Base-by-base conservation (phyloP, 37 sponge, comb jelly and placozoan genomes). In the Chondrilla cf. caribensis region DNA sequence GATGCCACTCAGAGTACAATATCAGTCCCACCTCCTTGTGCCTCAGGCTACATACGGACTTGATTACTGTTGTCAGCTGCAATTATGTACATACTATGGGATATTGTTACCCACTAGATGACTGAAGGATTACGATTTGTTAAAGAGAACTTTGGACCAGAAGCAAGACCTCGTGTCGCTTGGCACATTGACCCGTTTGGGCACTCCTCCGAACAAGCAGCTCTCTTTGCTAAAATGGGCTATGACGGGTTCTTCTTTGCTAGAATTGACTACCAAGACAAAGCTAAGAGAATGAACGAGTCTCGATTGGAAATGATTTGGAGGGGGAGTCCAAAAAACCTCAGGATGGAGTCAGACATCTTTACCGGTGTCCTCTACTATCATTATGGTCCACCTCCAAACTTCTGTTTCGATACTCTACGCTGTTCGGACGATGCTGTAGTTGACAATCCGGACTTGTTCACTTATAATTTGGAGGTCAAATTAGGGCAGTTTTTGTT, bases 161-260 rank as follows among this genome's bases (percentile, higher is more conserved):
- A 57, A 15, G 92, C 89, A 28, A 26, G 92, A 68, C 92, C 92
- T 24, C 70, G 81, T 28, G 80, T 85, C n/a, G 92, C 86, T 38
- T 91, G 92, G 92, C 92, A 92, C 67, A 93, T 93, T 14, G 93
- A 93, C 57, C 93, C 93, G 15, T 93, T 93, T 0, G 95, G 95
- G 2, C 95, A 91, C 84, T 91, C 92, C 15, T 77, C 89, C 0
- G 87, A 83, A 17, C 84, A 84, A 65, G 92, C 92, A 6, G 84
- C 89, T 42, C 72, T 94, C 33, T 86, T 91, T 84, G 82, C 90
- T 21, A 78, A 73, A 86, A 88, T 90, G 83, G 98, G 96, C 0
- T 90, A 86, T 58, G 91, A 95, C 66, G 94, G 90, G 3, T 81
- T 96, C 71, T 98, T 94, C 89, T 98, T 98, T 80, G 93, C 84